phyloP scores from a whole-genome alignment of 1,140 invertebrate species.

The Zaprionus africanus region DNA sequence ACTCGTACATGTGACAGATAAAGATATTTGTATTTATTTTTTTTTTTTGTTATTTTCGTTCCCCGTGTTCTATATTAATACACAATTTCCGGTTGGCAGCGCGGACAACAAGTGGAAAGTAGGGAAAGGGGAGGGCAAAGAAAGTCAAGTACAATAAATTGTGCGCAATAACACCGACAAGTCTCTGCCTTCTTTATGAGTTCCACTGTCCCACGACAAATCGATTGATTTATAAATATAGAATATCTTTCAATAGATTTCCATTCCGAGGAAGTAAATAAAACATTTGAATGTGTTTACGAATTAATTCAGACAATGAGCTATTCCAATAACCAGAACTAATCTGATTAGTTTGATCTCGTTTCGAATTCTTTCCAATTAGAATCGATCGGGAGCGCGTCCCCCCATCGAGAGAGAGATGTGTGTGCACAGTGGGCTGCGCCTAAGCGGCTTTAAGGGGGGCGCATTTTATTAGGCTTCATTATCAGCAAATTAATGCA shows the following conservation, averaged over 20 bases:
- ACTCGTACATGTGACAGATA: constrained; percentile 48
- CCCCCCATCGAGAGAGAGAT: background rate
- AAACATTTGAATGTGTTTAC: background rate
- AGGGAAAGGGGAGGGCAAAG: background rate
- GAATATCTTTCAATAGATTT: background rate
- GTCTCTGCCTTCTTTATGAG: constrained; percentile 12
- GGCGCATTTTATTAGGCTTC: constrained; percentile 23
- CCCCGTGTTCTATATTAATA: constrained; percentile 50
- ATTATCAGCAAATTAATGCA: constrained; percentile 41
- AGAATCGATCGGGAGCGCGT: background rate
- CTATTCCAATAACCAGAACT: background rate
- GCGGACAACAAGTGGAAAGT: background rate
- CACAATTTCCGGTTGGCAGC: constrained; percentile 50
- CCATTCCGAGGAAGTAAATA: background rate
- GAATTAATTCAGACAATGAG: background rate
- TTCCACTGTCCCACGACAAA: background rate
- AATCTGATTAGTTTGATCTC: background rate
- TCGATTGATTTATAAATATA: constrained; percentile 9
- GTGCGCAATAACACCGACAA: constrained; percentile 27
- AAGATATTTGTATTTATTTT: constrained; percentile 39
- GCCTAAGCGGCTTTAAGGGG: constrained; percentile 28
- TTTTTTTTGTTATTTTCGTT: constrained; percentile 1
- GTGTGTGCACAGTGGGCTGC: constrained; percentile 1
- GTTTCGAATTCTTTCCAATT: background rate
- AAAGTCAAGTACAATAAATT: constrained; percentile 34